Conservation (phyloP, 2,113 vertebrate genomes). For the Lutjanus erythropterus region DNA sequence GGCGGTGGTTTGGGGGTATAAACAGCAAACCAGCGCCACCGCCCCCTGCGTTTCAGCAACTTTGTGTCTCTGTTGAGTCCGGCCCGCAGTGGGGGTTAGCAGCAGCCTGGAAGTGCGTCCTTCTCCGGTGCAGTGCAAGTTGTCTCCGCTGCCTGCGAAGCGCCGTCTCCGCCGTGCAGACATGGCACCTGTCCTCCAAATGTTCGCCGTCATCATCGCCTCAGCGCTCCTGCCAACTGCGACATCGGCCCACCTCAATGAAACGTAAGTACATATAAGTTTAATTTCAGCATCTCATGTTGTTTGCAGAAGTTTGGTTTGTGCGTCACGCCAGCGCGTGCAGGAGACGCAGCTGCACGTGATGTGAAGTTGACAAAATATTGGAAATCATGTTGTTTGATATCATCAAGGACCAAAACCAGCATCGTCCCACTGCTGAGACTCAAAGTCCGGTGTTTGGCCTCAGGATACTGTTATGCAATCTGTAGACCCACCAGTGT, state of each 20-base stretch:
- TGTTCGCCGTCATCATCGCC: constrained; percentile 25
- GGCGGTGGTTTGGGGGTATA: constrained; percentile 47
- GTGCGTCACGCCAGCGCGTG: constrained; percentile 9
- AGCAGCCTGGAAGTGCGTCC: constrained; percentile 26
- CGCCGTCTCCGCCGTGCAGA: constrained; percentile 23
- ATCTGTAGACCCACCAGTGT: constrained; percentile 10
- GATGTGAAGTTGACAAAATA: neutral
- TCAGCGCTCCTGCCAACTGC: constrained; percentile 43
- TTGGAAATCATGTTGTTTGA: neutral
- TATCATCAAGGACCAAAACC: too few species aligned
- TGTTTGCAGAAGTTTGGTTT: constrained; percentile 17
- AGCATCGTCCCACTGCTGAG: neutral
- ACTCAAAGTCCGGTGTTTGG: constrained; percentile 16
- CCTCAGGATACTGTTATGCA: constrained; percentile 48
- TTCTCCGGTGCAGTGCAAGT: constrained; percentile 13
- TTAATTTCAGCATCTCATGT: neutral
- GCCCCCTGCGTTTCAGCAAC: constrained; percentile 14
- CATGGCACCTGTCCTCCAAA: constrained; percentile 60
- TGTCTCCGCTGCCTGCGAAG: constrained; percentile 9
- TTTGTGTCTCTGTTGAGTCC: constrained; percentile 3
- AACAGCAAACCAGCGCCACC: constrained; percentile 20
- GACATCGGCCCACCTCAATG: constrained; percentile 49
- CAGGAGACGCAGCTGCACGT: neutral
- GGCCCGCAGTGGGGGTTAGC: constrained; percentile 12
- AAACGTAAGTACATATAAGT: constrained; percentile 64